Conservation (phyloP, 1,140 invertebrate genomes). For the Anoplolepis gracilipes region DNA sequence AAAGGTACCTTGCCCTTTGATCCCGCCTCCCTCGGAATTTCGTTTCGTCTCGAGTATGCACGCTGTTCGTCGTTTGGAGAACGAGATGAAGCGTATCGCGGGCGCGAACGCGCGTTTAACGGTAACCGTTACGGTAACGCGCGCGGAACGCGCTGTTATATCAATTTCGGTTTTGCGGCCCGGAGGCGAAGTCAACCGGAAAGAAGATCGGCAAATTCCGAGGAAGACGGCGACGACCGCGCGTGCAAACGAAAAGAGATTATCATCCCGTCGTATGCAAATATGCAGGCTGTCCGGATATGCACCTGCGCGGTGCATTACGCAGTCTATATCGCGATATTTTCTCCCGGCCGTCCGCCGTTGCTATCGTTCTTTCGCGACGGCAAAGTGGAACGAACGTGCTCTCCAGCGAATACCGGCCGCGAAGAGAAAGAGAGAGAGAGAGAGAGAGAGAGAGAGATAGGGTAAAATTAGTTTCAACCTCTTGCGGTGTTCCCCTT, state of each 20-base stretch:
- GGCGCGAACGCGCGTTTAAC: slow-evolving; percentile 69
- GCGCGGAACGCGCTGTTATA: slow-evolving; percentile 74
- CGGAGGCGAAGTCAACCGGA: slow-evolving; percentile 35
- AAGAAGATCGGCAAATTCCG: slow-evolving; percentile 49
- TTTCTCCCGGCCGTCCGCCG: slow-evolving; percentile 21
- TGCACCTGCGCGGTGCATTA: slow-evolving; percentile 41
- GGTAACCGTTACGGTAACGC: slow-evolving; percentile 76
- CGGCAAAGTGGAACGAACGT: slow-evolving; percentile 41
- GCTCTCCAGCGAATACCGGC: slow-evolving; percentile 11
- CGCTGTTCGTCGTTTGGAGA: neutral
- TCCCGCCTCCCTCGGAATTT: slow-evolving; percentile 48
- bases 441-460: slow-evolving; percentile 5
- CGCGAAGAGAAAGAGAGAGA: slow-evolving; percentile 3
- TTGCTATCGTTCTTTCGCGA: slow-evolving; percentile 33
- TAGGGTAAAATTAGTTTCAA: slow-evolving; percentile 65
- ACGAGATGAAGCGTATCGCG: slow-evolving; percentile 47
- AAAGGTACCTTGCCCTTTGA: slow-evolving; percentile 52
- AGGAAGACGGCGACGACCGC: neutral
- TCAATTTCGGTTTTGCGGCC: slow-evolving; percentile 74
- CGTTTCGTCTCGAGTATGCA: slow-evolving; percentile 46
- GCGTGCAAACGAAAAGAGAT: slow-evolving; percentile 53
- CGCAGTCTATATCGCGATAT: slow-evolving; percentile 37
- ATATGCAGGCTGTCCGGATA: slow-evolving; percentile 26
- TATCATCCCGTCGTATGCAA: slow-evolving; percentile 42
- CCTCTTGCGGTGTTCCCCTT: slow-evolving; percentile 33